phyloP scores from a whole-genome alignment of 2,797 vertebrate genomes.

The Garrulus glandarius region DNA sequence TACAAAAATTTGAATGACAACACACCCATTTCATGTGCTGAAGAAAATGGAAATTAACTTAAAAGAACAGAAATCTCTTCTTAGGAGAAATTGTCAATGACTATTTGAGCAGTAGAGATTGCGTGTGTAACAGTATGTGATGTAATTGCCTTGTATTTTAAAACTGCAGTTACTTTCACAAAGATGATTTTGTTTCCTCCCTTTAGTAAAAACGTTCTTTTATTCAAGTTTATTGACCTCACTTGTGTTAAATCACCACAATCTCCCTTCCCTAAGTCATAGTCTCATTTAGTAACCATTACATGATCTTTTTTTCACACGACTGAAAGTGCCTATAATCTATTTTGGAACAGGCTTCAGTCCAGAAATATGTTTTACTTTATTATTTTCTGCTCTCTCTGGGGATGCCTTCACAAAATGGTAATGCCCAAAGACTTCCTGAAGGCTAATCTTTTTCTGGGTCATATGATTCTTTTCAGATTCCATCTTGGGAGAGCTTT shows the following conservation, averaged over 20 bases:
- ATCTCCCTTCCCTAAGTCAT: conserved; percentile 22
- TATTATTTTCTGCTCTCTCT: conserved; percentile 70
- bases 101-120: not conserved
- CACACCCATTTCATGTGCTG: not conserved
- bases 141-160: conserved; percentile 12
- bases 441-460: conserved; percentile 79
- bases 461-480: conserved; percentile 80
- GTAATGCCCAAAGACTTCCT: conserved; percentile 78
- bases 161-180: conserved; percentile 4
- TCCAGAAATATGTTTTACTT: conserved; percentile 71
- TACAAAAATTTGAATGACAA: not conserved
- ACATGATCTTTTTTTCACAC: conserved; percentile 57
- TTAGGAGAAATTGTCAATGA: not conserved
- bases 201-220: conserved; percentile 27
- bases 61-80: conserved; percentile 24
- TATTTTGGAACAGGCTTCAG: conserved; percentile 62
- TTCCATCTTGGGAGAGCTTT: conserved; percentile 76
- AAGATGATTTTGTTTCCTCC: conserved; percentile 15
- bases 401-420: conserved; percentile 72
- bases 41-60: conserved; percentile 50
- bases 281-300: conserved; percentile 32
- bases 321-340: conserved; percentile 54
- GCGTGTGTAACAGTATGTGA: not conserved
- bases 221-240: conserved; percentile 55
- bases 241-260: conserved; percentile 29